A percentile compares a stretch with the other conserved stretches of the same genome.
These are phyloP conservation scores for Mythimna impura DNA, from an alignment of 2,888 invertebrate species.

Conservation along the genomic window DNA sequence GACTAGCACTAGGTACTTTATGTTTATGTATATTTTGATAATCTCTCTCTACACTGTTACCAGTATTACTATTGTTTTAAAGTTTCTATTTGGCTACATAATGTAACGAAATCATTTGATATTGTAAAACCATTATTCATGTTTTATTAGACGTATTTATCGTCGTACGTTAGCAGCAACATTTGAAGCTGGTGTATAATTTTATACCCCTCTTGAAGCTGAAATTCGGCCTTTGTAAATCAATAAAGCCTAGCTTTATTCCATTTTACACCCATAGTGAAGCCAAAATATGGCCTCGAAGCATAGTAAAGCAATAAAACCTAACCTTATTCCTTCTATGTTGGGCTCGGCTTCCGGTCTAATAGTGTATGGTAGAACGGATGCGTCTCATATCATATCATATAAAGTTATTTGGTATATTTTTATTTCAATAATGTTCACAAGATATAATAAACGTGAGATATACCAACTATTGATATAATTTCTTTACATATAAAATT, in stretches of 20 bases:
- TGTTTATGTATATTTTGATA: neutral
- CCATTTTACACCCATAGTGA: neutral
- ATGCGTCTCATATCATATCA: too few species aligned
- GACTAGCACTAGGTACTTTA: neutral
- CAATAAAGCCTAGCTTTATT: neutral
- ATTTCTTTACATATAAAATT: too few species aligned
- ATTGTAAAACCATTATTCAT: constrained; percentile 25
- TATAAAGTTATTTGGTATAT: too few species aligned
- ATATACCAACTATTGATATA: too few species aligned
- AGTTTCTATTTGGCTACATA: constrained; percentile 12
- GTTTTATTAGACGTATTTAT: constrained; percentile 37
- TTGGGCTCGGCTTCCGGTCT: too few species aligned
- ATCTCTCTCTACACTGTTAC: neutral
- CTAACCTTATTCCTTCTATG: too few species aligned
- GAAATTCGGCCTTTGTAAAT: constrained; percentile 2
- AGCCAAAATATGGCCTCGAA: too few species aligned
- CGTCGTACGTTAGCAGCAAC: constrained; percentile 1
- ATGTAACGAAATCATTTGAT: constrained; percentile 8
- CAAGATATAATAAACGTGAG: too few species aligned
- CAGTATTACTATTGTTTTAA: neutral
- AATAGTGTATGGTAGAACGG: too few species aligned
- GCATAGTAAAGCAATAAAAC: too few species aligned
- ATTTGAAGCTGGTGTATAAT: constrained; percentile 25
- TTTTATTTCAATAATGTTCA: too few species aligned
- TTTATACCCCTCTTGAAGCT: neutral